Percentiles rank a stretch among this genome's conserved stretches.
phyloP scores from a whole-genome alignment of 2,888 invertebrate species.

The Nemotelus pantherinus region DNA sequence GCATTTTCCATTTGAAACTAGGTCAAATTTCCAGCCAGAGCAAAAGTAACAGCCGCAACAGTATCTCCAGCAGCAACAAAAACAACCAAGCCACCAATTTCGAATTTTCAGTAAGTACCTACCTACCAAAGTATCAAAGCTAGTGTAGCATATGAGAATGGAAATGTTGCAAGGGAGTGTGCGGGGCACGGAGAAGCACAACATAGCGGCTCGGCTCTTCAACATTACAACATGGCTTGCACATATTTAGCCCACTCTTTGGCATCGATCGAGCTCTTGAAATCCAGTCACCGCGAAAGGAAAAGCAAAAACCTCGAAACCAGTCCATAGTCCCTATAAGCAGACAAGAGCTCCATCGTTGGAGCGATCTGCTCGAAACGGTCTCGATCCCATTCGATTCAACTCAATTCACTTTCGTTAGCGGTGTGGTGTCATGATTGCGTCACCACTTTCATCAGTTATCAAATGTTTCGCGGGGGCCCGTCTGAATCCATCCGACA shows the following conservation, averaged over 20 bases:
- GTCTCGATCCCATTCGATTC: background rate
- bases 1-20: conserved; percentile 31
- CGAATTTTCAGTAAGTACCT: conserved; percentile 32
- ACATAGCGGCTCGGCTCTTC: background rate
- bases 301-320: conserved; percentile 5
- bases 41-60: conserved; percentile 1
- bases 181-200: background rate
- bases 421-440: background rate
- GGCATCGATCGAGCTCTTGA: conserved; percentile 18
- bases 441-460: conserved; percentile 40
- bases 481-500: background rate
- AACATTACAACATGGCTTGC: conserved; percentile 22
- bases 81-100: background rate
- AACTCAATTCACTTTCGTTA: conserved; percentile 34
- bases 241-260: background rate
- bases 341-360: background rate
- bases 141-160: conserved; percentile 14
- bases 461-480: conserved; percentile 29
- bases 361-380: background rate
- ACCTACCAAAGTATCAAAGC: background rate
- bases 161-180: background rate
- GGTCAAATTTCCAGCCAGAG: conserved; percentile 27
- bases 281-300: conserved; percentile 32
- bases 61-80: background rate
- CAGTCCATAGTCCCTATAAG: background rate